Evolutionary conservation across 2,888 invertebrate species (phyloP), one percentile per base, ranked within the genome.

Genomic region (Andrena haemorrhoa): DNA sequence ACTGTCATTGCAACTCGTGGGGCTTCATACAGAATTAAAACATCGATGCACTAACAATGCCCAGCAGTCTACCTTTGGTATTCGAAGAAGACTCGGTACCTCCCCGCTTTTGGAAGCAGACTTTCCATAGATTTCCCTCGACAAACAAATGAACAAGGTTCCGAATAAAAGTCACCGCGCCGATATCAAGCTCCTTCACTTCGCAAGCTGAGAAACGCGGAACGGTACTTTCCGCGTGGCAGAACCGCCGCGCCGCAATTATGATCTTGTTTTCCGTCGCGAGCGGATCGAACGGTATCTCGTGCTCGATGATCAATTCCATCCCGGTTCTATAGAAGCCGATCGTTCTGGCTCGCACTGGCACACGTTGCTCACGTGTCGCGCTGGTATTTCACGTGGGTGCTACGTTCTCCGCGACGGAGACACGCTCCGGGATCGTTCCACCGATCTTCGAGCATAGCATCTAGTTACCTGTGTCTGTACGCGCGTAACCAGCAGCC

Each of bases 351-450:
- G 8, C 41, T 63, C 33, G 60, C 47, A 10, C 60, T 47, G 33
- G 29, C 41, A 68, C 58, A 64, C 53, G 65, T 76, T 47, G 75
- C 75, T 72, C 82, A 71, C 82, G 77, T 77, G 82, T 75, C 83
- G 41, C 77, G 63, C 53, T 82, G 82, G 77, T 77, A 82, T 83
- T 77, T 82, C 75, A 81, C 83, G 83, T 83, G 82, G 83, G 82
- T 70, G 82, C 29, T 61, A 53, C 35, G 70, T 69, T 81, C 73
- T 66, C 53, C 10, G 35, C 20, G 23, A 41, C 20, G 29, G 65
- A 76, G 63, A 79, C 75, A 61, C 68, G 58, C 72, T 79, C 20
- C 68, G 47, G 58, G 68, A 68, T 58, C 51, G 58, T 80, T 71
- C 29, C 49, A n/a, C 35, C 16, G 26, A 20, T 61, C 12, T 16